Conservation (phyloP, 2,113 vertebrate species). For the Gymnogyps californianus region DNA sequence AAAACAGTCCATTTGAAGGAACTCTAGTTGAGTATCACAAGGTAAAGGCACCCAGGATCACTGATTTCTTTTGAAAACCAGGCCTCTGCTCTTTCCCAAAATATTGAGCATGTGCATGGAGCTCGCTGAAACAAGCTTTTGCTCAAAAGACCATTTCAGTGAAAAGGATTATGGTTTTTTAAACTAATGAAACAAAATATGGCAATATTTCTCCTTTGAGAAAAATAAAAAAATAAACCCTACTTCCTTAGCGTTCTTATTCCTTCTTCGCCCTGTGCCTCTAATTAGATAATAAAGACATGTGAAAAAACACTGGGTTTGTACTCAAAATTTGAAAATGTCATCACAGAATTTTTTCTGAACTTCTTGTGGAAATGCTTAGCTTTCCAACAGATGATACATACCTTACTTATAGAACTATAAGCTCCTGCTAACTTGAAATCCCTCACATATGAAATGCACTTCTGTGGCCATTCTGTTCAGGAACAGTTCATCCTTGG, state of each 20-base stretch:
- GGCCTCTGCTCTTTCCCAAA: not conserved
- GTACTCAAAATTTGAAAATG: not conserved
- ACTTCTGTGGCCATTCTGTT: not conserved
- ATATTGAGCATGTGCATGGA: not conserved
- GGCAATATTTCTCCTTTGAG: not conserved
- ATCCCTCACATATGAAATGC: slow-evolving; percentile 14
- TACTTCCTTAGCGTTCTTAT: not conserved
- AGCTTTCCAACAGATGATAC: not conserved
- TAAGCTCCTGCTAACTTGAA: not conserved
- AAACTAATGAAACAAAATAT: not conserved
- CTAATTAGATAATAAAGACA: not conserved
- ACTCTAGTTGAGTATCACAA: not conserved
- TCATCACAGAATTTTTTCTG: not conserved
- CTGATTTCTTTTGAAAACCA: not conserved
- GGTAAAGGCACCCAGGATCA: not conserved
- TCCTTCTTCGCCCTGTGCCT: not conserved
- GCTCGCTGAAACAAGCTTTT: not conserved
- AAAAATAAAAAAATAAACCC: not conserved
- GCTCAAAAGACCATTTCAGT: not conserved
- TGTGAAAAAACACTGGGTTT: not conserved
- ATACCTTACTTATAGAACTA: not conserved
- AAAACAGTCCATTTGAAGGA: not conserved
- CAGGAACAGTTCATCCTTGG: slow-evolving; percentile 36
- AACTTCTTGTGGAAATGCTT: not conserved
- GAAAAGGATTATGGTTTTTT: not conserved